These are phyloP conservation scores for Plestiodon gilberti DNA, from an alignment of 2,113 vertebrate genomes.

Conservation along the genomic window DNA sequence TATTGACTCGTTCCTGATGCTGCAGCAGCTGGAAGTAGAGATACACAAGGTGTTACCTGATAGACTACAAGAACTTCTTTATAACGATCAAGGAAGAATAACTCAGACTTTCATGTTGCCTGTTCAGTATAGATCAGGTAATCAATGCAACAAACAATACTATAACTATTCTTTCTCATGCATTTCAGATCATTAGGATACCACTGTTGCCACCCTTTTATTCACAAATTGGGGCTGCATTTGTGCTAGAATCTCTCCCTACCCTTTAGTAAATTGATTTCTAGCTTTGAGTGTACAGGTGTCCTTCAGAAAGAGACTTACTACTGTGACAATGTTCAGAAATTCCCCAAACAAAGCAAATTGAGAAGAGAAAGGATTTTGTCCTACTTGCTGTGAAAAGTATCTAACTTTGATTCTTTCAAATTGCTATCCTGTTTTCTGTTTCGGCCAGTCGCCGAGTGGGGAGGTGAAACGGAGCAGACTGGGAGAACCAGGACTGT, in stretches of 20 bases:
- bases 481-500: too few relatives aligned
- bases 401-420: conserved; percentile 26
- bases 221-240: conserved; percentile 72
- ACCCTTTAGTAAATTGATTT: conserved; percentile 70
- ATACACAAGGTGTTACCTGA: conserved; percentile 36
- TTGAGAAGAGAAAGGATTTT: conserved; percentile 5
- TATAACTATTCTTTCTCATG: conserved; percentile 42
- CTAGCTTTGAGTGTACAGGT: conserved; percentile 43
- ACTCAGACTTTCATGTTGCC: conserved; percentile 67
- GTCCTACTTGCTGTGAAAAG: background rate
- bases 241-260: conserved; percentile 44
- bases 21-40: conserved; percentile 53
- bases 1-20: conserved; percentile 63
- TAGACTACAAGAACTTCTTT: conserved; percentile 54
- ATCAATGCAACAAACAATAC: conserved; percentile 49
- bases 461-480: too few relatives aligned
- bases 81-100: conserved; percentile 62
- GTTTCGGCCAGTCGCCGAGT: too few relatives aligned
- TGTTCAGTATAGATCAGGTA: conserved; percentile 67
- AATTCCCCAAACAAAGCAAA: conserved; percentile 11
- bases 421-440: background rate
- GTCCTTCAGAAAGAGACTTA: conserved; percentile 47
- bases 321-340: conserved; percentile 2
- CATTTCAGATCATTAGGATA: conserved; percentile 48
- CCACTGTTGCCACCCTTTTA: conserved; percentile 55